Evolutionary conservation across 1,140 invertebrate species (phyloP), one percentile per base, ranked within the genome.

Genomic region (Brachionus calyciflorus): DNA sequence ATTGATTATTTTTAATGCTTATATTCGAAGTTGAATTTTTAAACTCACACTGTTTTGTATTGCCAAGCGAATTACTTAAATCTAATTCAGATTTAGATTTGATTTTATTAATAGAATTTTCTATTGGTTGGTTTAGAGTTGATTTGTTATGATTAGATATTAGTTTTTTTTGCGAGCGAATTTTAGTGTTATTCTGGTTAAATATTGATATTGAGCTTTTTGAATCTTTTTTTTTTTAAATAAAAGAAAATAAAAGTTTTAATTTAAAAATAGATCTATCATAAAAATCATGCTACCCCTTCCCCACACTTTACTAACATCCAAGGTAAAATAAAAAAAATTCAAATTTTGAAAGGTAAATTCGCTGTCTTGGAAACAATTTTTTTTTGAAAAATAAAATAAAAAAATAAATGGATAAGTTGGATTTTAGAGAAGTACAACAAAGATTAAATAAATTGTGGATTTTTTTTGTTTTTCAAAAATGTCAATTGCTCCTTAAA

Each of bases 1-100:
- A 65, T 24, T 46, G 44, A 7, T 5, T 7, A 7, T 4, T 46
- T 46, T 65, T 65, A 26, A 26, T 65, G 55, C 55, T 60, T 24
- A 65, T 12, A 21, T 65, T 65, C 7, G 60, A 44, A 14, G 40
- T 65, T 37, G 60, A 65, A 21, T 28, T 41, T 65, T 65, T 65
- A 19, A 65, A 65, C 10, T 24, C 24, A 17, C 44, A 12, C 5
- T 24, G 21, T 19, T 41, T 19, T 14, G 60, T 24, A 41, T 41
- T 44, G n/a, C 19, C 37, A 44, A 65, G 33, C 3, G 3, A 5
- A 5, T 3, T n/a, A 24, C 60, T 65, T 44, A 65, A 44, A 44
- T 65, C 60, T 44, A 65, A 24, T 26, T 65, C 60, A 4, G 60
- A 65, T 65, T 65, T 65, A 44, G 60, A 65, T 28, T 65, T 73